These are phyloP conservation scores for Drosophila algonquin DNA, from an alignment of 2,888 invertebrate species.

Conservation along the genomic window DNA sequence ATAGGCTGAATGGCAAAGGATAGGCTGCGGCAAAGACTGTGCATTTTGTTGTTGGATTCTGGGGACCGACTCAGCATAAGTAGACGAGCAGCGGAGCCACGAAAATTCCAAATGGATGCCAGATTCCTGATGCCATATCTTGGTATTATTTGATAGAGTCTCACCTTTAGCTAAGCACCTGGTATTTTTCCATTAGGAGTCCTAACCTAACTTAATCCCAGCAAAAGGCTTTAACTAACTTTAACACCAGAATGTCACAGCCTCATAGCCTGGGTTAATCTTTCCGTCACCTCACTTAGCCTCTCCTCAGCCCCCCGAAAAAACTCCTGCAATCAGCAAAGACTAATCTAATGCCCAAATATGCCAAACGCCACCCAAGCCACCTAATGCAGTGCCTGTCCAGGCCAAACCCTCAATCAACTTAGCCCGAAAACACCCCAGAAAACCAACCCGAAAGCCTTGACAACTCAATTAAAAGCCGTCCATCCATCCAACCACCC, in stretches of 20 bases:
- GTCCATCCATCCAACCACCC: neutral
- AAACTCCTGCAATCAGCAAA: constrained; percentile 3
- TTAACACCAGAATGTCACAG: neutral
- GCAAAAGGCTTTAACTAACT: constrained; percentile 2
- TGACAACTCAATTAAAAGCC: constrained; percentile 34
- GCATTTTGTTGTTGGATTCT: no score
- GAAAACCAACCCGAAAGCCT: constrained; percentile 5
- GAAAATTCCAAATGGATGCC: no score
- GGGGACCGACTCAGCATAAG: no score
- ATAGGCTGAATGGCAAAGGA: no score
- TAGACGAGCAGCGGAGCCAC: no score
- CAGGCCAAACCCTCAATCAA: neutral
- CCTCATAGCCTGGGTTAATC: neutral
- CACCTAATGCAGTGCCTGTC: neutral
- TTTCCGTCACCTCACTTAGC: neutral
- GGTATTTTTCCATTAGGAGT: no score
- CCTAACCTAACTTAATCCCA: no score
- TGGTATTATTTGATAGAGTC: no score
- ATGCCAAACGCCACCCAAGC: constrained; percentile 13
- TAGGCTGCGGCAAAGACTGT: no score
- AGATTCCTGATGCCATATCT: no score
- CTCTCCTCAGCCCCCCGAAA: neutral
- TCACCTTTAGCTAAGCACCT: no score
- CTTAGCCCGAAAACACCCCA: neutral
- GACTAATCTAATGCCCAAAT: neutral